phyloP scores from a whole-genome alignment of 2,888 invertebrate genomes.

The Chaetoderma sp. region DNA sequence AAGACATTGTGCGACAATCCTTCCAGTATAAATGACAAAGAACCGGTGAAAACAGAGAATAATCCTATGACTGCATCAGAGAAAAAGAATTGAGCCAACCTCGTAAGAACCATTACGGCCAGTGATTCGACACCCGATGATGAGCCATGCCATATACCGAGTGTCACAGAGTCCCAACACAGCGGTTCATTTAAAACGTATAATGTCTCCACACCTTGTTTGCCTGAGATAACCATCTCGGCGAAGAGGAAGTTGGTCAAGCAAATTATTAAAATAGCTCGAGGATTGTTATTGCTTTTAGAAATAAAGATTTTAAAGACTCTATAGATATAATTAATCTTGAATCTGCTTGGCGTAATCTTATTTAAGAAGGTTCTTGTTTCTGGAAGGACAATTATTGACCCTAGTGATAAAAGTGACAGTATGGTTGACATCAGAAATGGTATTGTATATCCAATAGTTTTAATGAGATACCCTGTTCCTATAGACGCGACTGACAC shows the following conservation, averaged over 20 bases:
- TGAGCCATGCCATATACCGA: slow-evolving; percentile 35
- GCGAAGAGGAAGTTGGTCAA: slow-evolving; percentile 26
- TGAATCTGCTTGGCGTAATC: slow-evolving; percentile 15
- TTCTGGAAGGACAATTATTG: slow-evolving; percentile 29
- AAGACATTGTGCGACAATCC: slow-evolving; percentile 30
- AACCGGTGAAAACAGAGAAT: slow-evolving; percentile 27
- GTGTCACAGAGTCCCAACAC: slow-evolving; percentile 40
- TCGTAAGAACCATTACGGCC: slow-evolving; percentile 29
- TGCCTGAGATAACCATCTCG: slow-evolving; percentile 21
- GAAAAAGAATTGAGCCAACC: slow-evolving; percentile 33
- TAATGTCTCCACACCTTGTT: slow-evolving; percentile 32
- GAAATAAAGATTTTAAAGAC: slow-evolving; percentile 32
- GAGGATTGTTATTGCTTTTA: background rate
- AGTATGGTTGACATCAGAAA: slow-evolving; percentile 20
- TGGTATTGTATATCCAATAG: slow-evolving; percentile 27
- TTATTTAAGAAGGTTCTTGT: slow-evolving; percentile 23
- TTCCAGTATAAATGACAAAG: slow-evolving; percentile 28
- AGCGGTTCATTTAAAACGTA: slow-evolving; percentile 41
- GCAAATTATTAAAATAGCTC: slow-evolving; percentile 20
- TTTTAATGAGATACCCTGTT: slow-evolving; percentile 36
- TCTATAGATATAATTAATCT: slow-evolving; percentile 27
- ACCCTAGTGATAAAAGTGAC: slow-evolving; percentile 13
- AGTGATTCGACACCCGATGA: slow-evolving; percentile 29
- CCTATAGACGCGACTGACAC: slow-evolving; percentile 20
- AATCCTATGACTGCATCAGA: slow-evolving; percentile 36